Evolutionary conservation across 2,888 invertebrate genomes (phyloP).

Genomic region (Malacosoma neustria): DNA sequence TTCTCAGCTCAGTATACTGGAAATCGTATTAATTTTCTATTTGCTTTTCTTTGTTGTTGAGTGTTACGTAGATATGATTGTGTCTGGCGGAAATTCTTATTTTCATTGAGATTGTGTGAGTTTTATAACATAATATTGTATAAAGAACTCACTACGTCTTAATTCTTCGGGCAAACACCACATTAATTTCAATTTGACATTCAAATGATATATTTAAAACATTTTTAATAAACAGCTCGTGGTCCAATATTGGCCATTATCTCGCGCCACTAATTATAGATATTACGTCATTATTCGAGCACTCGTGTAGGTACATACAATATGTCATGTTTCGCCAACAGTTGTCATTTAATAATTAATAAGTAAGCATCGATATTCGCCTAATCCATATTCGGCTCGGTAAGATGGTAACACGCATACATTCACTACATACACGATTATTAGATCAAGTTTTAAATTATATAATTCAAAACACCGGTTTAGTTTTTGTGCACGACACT

Average conservation of each 20-base stretch:
- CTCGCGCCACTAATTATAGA: constrained; percentile 2
- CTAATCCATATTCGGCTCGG: constrained; percentile 13
- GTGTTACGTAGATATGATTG: constrained; percentile 70
- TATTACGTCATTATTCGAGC: constrained; percentile 16
- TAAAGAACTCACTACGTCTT: no score
- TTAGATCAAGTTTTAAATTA: not conserved
- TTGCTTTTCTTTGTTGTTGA: constrained; percentile 71
- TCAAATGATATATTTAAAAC: constrained; percentile 7
- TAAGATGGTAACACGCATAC: constrained; percentile 14
- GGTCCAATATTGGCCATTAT: not conserved
- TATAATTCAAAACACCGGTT: constrained; percentile 10
- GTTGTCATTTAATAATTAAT: constrained; percentile 15
- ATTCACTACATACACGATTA: constrained; percentile 9
- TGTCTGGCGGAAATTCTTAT: constrained; percentile 63
- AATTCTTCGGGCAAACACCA: not conserved
- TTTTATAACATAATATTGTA: constrained; percentile 23
- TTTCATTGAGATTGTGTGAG: constrained; percentile 61
- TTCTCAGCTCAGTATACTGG: constrained; percentile 36
- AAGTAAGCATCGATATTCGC: constrained; percentile 14
- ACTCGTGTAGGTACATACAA: constrained; percentile 11
- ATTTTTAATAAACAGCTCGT: no score
- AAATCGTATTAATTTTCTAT: constrained; percentile 71
- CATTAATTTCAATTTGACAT: not conserved
- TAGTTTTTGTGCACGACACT: constrained; percentile 14
- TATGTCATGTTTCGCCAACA: constrained; percentile 11